A percentile compares a stretch with the other conserved stretches of the same genome.
Evolutionary conservation across 1,140 invertebrate species (phyloP).

Genomic region (Frieseomelitta varia): DNA sequence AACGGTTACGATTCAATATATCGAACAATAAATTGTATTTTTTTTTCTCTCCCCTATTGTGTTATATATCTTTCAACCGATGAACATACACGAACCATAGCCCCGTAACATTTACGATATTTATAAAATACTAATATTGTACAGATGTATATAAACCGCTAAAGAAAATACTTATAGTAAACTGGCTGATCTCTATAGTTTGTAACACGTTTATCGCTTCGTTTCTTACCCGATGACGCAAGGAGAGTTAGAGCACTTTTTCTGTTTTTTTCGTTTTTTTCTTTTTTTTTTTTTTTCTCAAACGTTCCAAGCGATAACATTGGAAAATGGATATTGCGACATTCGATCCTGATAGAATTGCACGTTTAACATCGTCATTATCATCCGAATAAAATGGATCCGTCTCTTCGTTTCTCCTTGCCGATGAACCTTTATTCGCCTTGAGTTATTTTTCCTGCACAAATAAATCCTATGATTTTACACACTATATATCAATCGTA

Average conservation of each 20-base stretch:
- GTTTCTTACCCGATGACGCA: slow-evolving; percentile 63
- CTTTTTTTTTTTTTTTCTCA: neutral
- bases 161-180: slow-evolving; percentile 62
- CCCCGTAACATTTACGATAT: slow-evolving; percentile 27
- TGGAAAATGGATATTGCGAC: slow-evolving; percentile 33
- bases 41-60: neutral
- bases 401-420: slow-evolving; percentile 54
- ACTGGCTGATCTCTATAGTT: slow-evolving; percentile 59
- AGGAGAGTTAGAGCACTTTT: slow-evolving; percentile 32
- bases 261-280: neutral
- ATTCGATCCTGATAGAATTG: slow-evolving; percentile 39
- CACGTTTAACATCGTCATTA: slow-evolving; percentile 52
- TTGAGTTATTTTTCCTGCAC: slow-evolving; percentile 66
- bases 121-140: slow-evolving; percentile 44
- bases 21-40: neutral
- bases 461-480: slow-evolving; percentile 75
- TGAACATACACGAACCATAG: neutral
- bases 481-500: slow-evolving; percentile 50
- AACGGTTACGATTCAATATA: neutral
- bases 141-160: slow-evolving; percentile 43
- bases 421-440: slow-evolving; percentile 24
- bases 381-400: slow-evolving; percentile 57
- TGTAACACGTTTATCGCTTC: slow-evolving; percentile 44
- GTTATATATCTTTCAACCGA: neutral
- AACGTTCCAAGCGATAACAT: slow-evolving; percentile 16